Evolutionary conservation across 2,888 invertebrate genomes (phyloP).

Genomic region (Ophioninae sp.): DNA sequence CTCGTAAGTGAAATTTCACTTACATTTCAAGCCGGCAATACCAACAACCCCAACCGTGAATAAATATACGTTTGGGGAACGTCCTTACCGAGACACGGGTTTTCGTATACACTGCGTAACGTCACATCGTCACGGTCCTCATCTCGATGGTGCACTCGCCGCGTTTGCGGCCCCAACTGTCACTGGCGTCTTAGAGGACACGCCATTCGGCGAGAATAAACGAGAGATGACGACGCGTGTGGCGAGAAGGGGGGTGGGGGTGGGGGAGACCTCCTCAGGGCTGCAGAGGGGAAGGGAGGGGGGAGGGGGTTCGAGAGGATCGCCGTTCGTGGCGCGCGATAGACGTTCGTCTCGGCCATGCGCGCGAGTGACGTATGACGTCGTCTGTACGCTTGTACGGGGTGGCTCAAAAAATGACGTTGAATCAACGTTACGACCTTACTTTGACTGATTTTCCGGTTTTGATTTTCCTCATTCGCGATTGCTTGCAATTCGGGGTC

Average conservation of each 20-base stretch:
- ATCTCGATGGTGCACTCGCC: conserved; percentile 39
- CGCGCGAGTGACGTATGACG: too few species aligned
- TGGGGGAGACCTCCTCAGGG: background rate
- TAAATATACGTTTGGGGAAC: background rate
- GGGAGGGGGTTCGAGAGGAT: too few species aligned
- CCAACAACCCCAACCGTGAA: background rate
- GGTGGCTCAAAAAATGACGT: too few species aligned
- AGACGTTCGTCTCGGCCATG: too few species aligned
- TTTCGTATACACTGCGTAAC: conserved; percentile 5
- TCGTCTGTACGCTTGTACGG: too few species aligned
- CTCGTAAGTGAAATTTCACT: background rate
- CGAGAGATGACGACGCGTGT: conserved; percentile 39
- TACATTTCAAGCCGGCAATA: background rate
- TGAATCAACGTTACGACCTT: too few species aligned
- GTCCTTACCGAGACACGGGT: too few species aligned
- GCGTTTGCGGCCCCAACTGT: conserved; percentile 51
- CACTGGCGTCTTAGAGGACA: conserved; percentile 53
- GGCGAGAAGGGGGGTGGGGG: background rate
- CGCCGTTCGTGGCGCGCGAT: too few species aligned
- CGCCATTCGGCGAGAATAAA: conserved; percentile 55
- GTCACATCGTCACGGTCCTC: conserved; percentile 13
- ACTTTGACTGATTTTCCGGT: too few species aligned
- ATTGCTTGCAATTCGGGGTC: too few species aligned
- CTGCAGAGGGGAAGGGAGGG: too few species aligned
- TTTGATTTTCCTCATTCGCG: too few species aligned